Percentiles rank a stretch among this genome's conserved stretches.
These are phyloP conservation scores for Emydura subglobosa DNA, from an alignment of 2,113 vertebrate species.

Conservation along the genomic window DNA sequence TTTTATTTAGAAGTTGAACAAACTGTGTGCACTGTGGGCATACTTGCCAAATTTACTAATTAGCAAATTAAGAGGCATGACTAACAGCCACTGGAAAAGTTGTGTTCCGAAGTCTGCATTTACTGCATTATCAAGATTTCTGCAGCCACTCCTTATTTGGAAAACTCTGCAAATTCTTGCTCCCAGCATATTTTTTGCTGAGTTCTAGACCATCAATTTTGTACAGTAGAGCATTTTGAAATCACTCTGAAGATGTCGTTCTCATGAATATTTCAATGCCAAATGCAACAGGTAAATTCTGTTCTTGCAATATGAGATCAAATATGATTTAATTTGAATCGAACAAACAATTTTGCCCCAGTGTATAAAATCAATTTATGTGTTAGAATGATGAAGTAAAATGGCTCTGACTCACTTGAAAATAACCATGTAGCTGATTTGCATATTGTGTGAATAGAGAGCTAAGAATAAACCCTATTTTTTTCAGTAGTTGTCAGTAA, in stretches of 20 bases:
- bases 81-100: not conserved
- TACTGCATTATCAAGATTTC: not conserved
- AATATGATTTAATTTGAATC: constrained; percentile 38
- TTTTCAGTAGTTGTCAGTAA: constrained; percentile 44
- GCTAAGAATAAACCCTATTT: not conserved
- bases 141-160: constrained; percentile 1
- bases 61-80: not conserved
- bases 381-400: not conserved
- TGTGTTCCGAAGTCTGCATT: not conserved
- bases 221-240: constrained; percentile 19
- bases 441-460: constrained; percentile 12
- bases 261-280: constrained; percentile 69
- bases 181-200: not conserved
- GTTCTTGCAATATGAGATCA: constrained; percentile 25
- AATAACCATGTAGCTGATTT: not conserved
- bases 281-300: constrained; percentile 47
- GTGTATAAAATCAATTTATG: constrained; percentile 11
- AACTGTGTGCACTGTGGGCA: not conserved
- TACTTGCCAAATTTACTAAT: not conserved
- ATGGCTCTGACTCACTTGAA: too few relatives aligned
- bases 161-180: not conserved
- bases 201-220: not conserved
- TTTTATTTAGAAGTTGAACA: not conserved
- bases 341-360: constrained; percentile 32
- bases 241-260: constrained; percentile 50